Percentiles rank a stretch among this genome's conserved stretches.
Conservation (phyloP, 2,113 vertebrate species). For the Reinhardtius hippoglossoides region DNA sequence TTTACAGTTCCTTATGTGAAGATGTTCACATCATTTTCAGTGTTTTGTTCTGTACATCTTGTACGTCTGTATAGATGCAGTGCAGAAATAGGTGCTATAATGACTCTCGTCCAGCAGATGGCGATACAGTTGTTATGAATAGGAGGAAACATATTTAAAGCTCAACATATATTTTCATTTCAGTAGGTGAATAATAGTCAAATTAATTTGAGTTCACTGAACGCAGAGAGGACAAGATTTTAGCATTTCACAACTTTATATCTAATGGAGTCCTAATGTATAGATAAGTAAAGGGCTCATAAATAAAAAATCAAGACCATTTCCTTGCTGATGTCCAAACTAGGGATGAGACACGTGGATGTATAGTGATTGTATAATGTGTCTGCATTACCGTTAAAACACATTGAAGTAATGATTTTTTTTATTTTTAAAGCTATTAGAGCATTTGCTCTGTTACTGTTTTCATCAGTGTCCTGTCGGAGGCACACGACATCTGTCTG, state of each 20-base stretch:
- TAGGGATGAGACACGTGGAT: not conserved
- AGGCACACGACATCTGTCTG: slow-evolving; percentile 20
- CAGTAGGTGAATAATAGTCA: not conserved
- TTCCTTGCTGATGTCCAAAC: not conserved
- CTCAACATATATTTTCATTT: not conserved
- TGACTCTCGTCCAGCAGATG: slow-evolving; percentile 57
- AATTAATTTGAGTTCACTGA: too few species aligned
- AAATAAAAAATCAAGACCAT: not conserved
- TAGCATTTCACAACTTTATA: not conserved
- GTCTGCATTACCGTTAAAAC: not conserved
- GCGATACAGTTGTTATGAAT: slow-evolving; percentile 2
- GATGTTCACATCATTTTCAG: too few species aligned
- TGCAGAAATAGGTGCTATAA: slow-evolving; percentile 9
- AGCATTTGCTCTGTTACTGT: slow-evolving; percentile 20
- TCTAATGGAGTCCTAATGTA: not conserved
- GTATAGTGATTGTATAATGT: not conserved
- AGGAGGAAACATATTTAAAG: not conserved
- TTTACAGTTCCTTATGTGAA: too few species aligned
- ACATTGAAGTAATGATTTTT: not conserved
- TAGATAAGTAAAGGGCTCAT: not conserved
- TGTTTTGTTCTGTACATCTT: too few species aligned
- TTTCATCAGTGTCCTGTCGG: slow-evolving; percentile 8
- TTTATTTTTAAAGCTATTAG: not conserved
- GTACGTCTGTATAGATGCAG: not conserved
- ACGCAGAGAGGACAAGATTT: not conserved